Conservation (phyloP, 2,888 invertebrate species). For the Drosophila incognita region DNA sequence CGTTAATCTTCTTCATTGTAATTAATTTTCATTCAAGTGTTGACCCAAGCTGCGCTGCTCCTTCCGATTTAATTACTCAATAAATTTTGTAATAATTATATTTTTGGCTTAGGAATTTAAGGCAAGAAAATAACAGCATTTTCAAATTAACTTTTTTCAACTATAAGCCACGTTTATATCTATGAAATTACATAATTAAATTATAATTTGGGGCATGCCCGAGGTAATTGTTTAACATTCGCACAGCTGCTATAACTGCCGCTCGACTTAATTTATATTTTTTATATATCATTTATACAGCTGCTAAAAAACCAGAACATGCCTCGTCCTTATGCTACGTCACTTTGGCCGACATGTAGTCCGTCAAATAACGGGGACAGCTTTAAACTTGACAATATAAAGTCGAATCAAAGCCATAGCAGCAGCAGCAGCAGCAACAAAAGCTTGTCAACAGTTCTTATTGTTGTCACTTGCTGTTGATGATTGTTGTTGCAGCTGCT, state of each 20-base stretch:
- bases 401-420: constrained; percentile 68
- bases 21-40: not conserved
- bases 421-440: constrained; percentile 39
- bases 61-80: not conserved
- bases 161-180: not conserved
- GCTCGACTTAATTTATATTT: constrained; percentile 15
- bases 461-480: constrained; percentile 11
- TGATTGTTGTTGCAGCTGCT: not conserved
- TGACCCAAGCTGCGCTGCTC: not conserved
- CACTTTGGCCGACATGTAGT: constrained; percentile 7
- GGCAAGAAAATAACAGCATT: not conserved
- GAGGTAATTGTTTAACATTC: not conserved
- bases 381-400: constrained; percentile 54
- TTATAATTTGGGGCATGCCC: not conserved
- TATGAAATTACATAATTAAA: not conserved
- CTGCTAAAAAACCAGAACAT: not conserved
- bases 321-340: not conserved
- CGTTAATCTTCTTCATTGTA: constrained; percentile 20
- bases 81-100: constrained; percentile 5
- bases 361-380: constrained; percentile 27
- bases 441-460: constrained; percentile 56
- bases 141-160: not conserved
- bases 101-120: constrained; percentile 1
- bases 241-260: constrained; percentile 10
- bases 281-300: constrained; percentile 3